Evolutionary conservation across 2,888 invertebrate species (phyloP).

Genomic region (Aquatica leii): DNA sequence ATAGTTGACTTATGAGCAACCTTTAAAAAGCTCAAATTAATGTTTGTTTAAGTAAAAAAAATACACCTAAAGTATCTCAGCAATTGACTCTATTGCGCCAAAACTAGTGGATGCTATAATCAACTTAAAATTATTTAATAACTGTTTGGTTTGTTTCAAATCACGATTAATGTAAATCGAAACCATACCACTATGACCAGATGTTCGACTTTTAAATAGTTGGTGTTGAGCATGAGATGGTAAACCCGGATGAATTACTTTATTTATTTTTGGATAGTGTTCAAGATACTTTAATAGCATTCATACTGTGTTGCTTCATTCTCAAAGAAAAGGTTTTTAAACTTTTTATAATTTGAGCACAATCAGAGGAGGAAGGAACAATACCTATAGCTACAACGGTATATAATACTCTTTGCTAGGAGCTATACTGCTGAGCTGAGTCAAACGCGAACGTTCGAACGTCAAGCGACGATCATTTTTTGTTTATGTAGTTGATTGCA

Average conservation of each 20-base stretch:
- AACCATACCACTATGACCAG: slow-evolving; percentile 89
- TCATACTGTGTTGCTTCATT: no score
- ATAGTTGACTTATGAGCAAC: slow-evolving; percentile 94
- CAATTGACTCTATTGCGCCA: slow-evolving; percentile 91
- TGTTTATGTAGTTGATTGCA: no score
- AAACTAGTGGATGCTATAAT: slow-evolving; percentile 89
- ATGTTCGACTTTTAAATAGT: slow-evolving; percentile 77
- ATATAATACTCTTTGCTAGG: no score
- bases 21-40: slow-evolving; percentile 61
- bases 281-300: no score
- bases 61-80: slow-evolving; percentile 83
- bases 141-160: slow-evolving; percentile 71
- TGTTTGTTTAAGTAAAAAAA: neutral
- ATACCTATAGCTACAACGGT: no score
- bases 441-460: no score
- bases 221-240: slow-evolving; percentile 84
- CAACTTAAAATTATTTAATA: slow-evolving; percentile 76
- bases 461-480: no score
- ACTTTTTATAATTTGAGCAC: no score
- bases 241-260: slow-evolving; percentile 62
- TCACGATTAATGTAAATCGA: slow-evolving; percentile 84
- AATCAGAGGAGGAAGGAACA: no score
- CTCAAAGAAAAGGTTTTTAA: no score
- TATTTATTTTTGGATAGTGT: no score
- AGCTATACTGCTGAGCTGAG: no score